Conservation (phyloP, 2,797 vertebrate genomes). For the Falco concolor region DNA sequence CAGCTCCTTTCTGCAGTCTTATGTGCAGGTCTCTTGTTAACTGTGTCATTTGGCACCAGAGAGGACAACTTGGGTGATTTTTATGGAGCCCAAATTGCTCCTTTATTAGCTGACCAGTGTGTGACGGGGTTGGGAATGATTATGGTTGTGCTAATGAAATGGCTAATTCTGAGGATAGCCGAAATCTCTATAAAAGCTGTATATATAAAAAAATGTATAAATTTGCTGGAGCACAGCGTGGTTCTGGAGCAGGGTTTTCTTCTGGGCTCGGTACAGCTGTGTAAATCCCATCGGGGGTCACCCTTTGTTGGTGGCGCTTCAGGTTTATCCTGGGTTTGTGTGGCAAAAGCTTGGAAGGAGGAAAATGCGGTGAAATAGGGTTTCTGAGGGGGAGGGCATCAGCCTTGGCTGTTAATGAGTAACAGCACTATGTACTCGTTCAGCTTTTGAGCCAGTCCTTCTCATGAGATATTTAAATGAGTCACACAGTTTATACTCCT, state of each 20-base stretch:
- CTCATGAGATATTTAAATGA: background rate
- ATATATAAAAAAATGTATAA: too few relatives aligned
- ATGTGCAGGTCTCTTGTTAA: rapidly evolving
- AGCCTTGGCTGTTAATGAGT: background rate
- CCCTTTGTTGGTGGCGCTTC: background rate
- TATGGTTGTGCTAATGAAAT: rapidly evolving
- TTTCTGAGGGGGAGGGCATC: background rate
- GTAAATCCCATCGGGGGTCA: rapidly evolving
- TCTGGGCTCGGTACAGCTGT: too few relatives aligned
- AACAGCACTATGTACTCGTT: rapidly evolving
- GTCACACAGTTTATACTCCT: background rate
- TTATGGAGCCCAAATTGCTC: rapidly evolving
- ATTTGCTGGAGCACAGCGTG: rapidly evolving
- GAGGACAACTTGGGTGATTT: background rate
- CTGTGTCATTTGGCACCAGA: background rate
- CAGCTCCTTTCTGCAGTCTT: background rate
- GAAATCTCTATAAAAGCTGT: background rate
- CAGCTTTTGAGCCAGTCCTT: background rate
- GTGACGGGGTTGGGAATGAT: background rate
- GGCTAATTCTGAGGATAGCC: too few relatives aligned
- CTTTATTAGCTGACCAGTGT: background rate
- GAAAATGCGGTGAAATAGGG: background rate
- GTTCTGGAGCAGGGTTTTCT: background rate
- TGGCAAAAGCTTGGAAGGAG: background rate
- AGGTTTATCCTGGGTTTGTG: too few relatives aligned